phyloP scores from a whole-genome alignment of 2,888 invertebrate species.

The Cephalotes varians region DNA sequence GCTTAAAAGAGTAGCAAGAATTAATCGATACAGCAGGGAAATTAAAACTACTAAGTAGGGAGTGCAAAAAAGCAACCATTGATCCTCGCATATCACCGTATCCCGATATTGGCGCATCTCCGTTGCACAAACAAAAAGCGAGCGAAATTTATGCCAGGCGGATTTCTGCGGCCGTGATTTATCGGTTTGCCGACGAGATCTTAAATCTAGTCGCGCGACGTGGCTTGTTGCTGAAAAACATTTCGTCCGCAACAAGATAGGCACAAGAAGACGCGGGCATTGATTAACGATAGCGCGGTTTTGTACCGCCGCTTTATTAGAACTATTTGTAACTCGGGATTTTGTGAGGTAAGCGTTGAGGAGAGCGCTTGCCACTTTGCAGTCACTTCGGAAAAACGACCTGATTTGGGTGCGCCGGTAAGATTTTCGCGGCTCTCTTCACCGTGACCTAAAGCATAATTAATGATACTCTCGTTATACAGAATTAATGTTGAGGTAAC shows the following conservation, averaged over 20 bases:
- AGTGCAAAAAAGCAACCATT: slow-evolving; percentile 10
- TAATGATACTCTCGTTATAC: slow-evolving; percentile 10
- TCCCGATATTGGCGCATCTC: slow-evolving; percentile 20
- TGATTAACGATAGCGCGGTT: slow-evolving; percentile 59
- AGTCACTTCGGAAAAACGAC: slow-evolving; percentile 16
- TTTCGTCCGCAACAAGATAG: slow-evolving; percentile 36
- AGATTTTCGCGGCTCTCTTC: slow-evolving; percentile 2
- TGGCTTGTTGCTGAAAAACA: slow-evolving; percentile 10
- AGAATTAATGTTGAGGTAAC: slow-evolving; percentile 25
- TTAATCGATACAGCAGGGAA: not conserved
- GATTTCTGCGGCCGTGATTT: slow-evolving; percentile 59
- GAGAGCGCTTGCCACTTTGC: slow-evolving; percentile 18
- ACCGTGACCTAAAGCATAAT: slow-evolving; percentile 17
- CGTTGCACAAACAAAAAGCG: not conserved
- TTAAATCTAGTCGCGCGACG: slow-evolving; percentile 41
- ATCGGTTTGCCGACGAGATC: slow-evolving; percentile 24
- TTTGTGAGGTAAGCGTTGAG: not conserved
- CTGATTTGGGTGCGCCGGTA: not conserved
- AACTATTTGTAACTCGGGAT: slow-evolving; percentile 54
- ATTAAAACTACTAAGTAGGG: not conserved
- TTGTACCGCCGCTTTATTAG: slow-evolving; percentile 48
- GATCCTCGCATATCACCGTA: not conserved
- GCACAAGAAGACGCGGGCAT: slow-evolving; percentile 32
- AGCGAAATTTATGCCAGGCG: slow-evolving; percentile 54
- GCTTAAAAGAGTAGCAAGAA: too few relatives aligned